These are phyloP conservation scores for Holocentrus rufus DNA, from an alignment of 2,797 vertebrate genomes.

Conservation along the genomic window DNA sequence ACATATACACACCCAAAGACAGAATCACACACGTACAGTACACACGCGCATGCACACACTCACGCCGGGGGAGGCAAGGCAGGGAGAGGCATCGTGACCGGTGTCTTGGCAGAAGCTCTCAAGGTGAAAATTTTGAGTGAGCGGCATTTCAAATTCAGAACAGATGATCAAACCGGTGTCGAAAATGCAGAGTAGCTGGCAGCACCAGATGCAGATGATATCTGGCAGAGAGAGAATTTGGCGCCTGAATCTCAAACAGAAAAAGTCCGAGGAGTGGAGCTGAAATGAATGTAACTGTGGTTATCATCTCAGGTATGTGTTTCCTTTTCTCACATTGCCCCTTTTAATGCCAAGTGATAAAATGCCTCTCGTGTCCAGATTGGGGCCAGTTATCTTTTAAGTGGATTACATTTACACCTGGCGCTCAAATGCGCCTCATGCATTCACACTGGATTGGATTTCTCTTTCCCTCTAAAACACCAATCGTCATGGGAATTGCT, in stretches of 20 bases:
- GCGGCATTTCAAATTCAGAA: slow-evolving; percentile 70
- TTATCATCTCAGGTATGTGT: slow-evolving; percentile 41
- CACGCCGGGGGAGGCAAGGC: slow-evolving; percentile 33
- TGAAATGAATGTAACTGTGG: slow-evolving; percentile 51
- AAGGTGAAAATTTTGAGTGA: slow-evolving; percentile 65
- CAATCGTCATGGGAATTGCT: too few species aligned
- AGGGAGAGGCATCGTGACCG: slow-evolving; percentile 60
- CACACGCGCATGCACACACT: slow-evolving; percentile 15
- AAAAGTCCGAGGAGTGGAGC: slow-evolving; percentile 44
- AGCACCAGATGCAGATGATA: slow-evolving; percentile 62
- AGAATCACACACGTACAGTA: slow-evolving; percentile 15
- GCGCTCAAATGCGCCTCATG: too few species aligned
- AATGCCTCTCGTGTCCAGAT: too few species aligned
- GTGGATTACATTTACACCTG: too few species aligned
- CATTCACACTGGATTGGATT: too few species aligned
- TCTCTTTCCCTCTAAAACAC: too few species aligned
- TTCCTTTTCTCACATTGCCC: slow-evolving; percentile 36
- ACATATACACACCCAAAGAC: slow-evolving; percentile 7
- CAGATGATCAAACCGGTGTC: slow-evolving; percentile 64
- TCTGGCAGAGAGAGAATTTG: slow-evolving; percentile 47
- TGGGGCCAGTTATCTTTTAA: too few species aligned
- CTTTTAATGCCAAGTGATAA: too few species aligned
- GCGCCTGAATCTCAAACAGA: slow-evolving; percentile 47
- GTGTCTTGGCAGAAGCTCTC: slow-evolving; percentile 62
- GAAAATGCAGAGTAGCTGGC: slow-evolving; percentile 55